Conservation (phyloP, 2,888 invertebrate species). For the Perithous albicinctus region DNA sequence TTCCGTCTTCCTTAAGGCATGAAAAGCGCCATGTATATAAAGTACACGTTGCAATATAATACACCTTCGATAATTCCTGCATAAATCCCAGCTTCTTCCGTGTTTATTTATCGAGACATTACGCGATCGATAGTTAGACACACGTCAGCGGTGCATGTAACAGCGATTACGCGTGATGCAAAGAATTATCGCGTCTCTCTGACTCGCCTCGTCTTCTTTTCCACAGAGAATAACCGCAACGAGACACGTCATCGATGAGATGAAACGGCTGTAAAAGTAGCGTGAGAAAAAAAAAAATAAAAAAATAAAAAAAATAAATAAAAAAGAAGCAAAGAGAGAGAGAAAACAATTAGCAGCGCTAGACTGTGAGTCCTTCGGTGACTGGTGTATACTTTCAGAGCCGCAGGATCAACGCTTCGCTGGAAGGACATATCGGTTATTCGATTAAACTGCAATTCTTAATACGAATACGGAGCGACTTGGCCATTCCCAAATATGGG, state of each 20-base stretch:
- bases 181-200: slow-evolving; percentile 1
- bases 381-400: background rate
- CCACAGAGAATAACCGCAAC: background rate
- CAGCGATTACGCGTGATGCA: background rate
- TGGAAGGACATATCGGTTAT: background rate
- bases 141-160: background rate
- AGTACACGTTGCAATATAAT: background rate
- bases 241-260: slow-evolving; percentile 14
- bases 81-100: background rate
- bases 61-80: slow-evolving; percentile 14
- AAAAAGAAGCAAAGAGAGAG: no score
- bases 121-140: slow-evolving; percentile 8
- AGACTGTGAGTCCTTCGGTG: background rate
- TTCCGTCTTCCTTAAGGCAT: no score
- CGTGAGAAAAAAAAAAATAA: background rate
- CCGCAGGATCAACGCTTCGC: slow-evolving; percentile 12
- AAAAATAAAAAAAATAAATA: background rate
- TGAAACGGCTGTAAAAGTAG: background rate
- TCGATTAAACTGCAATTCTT: background rate
- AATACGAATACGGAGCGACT: slow-evolving; percentile 15
- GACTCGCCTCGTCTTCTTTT: slow-evolving; percentile 2
- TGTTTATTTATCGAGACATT: background rate
- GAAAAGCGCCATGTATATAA: background rate
- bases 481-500: slow-evolving; percentile 66
- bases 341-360: background rate